Conservation (phyloP, 2,113 vertebrate genomes). For the Vulpes ferrilata region DNA sequence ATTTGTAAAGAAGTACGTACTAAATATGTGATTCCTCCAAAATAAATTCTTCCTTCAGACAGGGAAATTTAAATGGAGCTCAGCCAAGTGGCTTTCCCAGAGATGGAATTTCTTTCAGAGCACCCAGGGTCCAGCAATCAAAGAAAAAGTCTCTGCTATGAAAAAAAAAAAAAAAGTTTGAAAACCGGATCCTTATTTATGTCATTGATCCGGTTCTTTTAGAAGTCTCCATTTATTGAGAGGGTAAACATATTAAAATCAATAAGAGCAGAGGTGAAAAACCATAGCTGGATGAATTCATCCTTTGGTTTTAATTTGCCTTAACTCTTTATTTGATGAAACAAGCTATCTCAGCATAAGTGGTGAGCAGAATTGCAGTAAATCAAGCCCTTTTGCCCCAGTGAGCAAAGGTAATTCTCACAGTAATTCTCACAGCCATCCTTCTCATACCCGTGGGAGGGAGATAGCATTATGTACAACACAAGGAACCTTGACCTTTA, state of each 20-base stretch:
- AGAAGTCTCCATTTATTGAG: slow-evolving; percentile 21
- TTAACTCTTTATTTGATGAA: neutral
- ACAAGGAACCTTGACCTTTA: slow-evolving; percentile 72
- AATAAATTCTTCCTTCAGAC: neutral
- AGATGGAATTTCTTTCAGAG: neutral
- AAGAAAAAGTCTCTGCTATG: neutral
- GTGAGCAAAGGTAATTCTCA: neutral
- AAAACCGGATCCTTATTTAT: neutral
- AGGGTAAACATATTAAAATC: slow-evolving; percentile 16
- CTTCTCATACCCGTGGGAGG: neutral
- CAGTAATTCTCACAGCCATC: neutral
- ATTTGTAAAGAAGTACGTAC: neutral
- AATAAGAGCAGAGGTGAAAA: neutral
- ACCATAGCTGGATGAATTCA: neutral
- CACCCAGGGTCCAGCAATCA: neutral
- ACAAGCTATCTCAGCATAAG: neutral
- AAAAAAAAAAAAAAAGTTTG: slow-evolving; percentile 14
- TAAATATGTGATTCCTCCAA: slow-evolving; percentile 3
- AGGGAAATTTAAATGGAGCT: neutral
- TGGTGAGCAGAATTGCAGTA: neutral
- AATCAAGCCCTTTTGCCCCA: neutral
- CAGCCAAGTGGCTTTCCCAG: neutral
- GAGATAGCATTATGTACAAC: slow-evolving; percentile 51
- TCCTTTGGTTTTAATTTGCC: slow-evolving; percentile 41
- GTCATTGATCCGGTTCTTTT: neutral